Base-by-base conservation (phyloP, 2,888 invertebrate genomes). In the Caradrina clavipalpis region DNA sequence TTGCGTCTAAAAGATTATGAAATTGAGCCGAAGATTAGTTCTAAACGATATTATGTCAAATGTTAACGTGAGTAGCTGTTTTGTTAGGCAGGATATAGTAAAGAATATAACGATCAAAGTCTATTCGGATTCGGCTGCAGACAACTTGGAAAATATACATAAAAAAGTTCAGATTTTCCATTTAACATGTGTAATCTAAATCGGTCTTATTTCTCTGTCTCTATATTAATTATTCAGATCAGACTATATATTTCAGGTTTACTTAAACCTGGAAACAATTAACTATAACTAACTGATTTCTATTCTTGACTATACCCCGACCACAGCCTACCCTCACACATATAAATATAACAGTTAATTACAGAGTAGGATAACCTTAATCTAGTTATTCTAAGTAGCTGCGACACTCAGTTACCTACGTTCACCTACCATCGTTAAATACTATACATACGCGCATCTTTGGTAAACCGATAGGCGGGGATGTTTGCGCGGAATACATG, bases 371-470 rank as follows among this genome's bases (percentile, higher is more conserved):
- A 69, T 74, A 77, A 56, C 51, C 84, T 86, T 86, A 87, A n/a
- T 55, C 81, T 86, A 86, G 63, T 71, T 82, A 85, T 61, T 66
- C 83, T 88, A 87, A 75, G 69, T 86, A 90, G 86, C 87, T 87
- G 89, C 88, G 80, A 88, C 88, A 86, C 73, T 77, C 86, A 83
- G 75, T 86, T 83, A 83, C 85, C 89, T 89, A 88, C 84, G 67
- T 78, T 76, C 72, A 64, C 69, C 87, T 89, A 90, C 77, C 76
- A 64, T 74, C 81, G 73, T 78, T 83, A 81, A 84, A 84, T 85
- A 89, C 82, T 88, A 88, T 86, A 89, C 83, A 86, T 75, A 87
- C 85, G 76, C 87, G 85, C 77, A 76, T 91, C 92, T 92, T 92
- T 92, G 92, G 92, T 92, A 87, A 87, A 83, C 84, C 69, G 71